Evolutionary conservation across 2,113 vertebrate genomes (phyloP), one percentile per base, ranked within the genome.

Genomic region (Setophaga kirtlandii): DNA sequence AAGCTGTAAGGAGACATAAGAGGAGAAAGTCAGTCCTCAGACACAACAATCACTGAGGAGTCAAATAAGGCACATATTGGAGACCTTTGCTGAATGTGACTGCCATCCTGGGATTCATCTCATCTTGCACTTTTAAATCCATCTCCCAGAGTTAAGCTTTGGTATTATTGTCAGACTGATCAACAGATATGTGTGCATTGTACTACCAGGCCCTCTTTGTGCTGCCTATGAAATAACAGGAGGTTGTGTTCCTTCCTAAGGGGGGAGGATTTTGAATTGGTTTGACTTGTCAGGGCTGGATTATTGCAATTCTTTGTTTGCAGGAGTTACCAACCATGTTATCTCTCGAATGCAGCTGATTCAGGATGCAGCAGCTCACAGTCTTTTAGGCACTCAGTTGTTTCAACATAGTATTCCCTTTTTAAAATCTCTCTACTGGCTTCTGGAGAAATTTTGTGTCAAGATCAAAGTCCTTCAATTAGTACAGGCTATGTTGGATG

Each of bases 241-340:
- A 81, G 75, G 52, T 52, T 68, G 63, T 5, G 3, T 25, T 56
- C 37, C 35, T 65, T 85, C 70, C 67, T 33, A 27, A 67, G n/a
- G 6, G 39, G 71, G 39, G 20, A 76, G n/a, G 50, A 80, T 94
- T 95, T 90, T 90, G 58, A 70, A 89, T 69, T 60, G 30, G 58
- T 89, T 93, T 87, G 52, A 58, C 47, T 94, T 92, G 70, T 80
- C 56, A 73, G 76, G 37, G 80, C 74, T 93, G 77, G 86, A 92
- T 96, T 95, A 95, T 68, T 92, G 85, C 63, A 83, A 53, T 93
- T 95, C 90, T 95, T 95, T 96, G 67, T 95, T 96, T 88, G 95
- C 83, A 78, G 74, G 62, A 94, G 91, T 93, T 83, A 91, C 83
- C 80, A 49, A 59, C 87, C 0, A 0, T 58, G 76, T 93, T 96